Percentiles rank a stretch among this genome's conserved stretches.
phyloP scores from a whole-genome alignment of 2,888 invertebrate genomes.

The Lymantria dispar region DNA sequence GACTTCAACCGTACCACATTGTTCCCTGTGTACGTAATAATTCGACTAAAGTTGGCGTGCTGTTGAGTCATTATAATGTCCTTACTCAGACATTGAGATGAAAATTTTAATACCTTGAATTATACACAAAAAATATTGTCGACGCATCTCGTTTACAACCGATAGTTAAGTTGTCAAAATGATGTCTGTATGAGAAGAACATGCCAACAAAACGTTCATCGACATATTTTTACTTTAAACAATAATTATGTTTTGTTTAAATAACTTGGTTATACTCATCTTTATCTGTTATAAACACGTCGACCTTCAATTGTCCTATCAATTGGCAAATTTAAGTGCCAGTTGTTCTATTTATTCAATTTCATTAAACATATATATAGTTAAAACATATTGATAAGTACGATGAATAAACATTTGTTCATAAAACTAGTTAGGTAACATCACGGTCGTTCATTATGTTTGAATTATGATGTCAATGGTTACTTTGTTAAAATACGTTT shows the following conservation, averaged over 20 bases:
- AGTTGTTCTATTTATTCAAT: conserved; percentile 8
- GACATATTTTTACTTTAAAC: conserved; percentile 37
- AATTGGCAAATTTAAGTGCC: conserved; percentile 12
- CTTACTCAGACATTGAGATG: conserved; percentile 38
- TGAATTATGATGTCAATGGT: conserved; percentile 24
- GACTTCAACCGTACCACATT: not conserved
- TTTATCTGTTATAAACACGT: conserved; percentile 28
- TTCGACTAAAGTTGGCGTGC: conserved; percentile 31
- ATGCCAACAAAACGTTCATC: conserved; percentile 36
- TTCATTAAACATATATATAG: conserved; percentile 3
- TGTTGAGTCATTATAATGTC: conserved; percentile 49
- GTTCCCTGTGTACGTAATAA: conserved; percentile 4
- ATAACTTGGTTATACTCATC: conserved; percentile 9
- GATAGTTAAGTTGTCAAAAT: conserved; percentile 50
- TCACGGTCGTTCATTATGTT: conserved; percentile 18
- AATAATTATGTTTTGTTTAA: conserved; percentile 29
- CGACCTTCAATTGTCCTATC: conserved; percentile 22
- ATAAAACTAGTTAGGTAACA: conserved; percentile 24
- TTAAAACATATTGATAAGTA: conserved; percentile 6
- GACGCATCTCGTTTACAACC: conserved; percentile 46
- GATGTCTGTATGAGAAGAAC: conserved; percentile 41
- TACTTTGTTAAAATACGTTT: conserved; percentile 8
- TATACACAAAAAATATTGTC: conserved; percentile 51
- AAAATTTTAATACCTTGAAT: conserved; percentile 49
- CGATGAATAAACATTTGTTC: conserved; percentile 6